Evolutionary conservation across 2,113 vertebrate species (phyloP), one percentile per base, ranked within the genome.

Genomic region (Formicarius rufipectus): DNA sequence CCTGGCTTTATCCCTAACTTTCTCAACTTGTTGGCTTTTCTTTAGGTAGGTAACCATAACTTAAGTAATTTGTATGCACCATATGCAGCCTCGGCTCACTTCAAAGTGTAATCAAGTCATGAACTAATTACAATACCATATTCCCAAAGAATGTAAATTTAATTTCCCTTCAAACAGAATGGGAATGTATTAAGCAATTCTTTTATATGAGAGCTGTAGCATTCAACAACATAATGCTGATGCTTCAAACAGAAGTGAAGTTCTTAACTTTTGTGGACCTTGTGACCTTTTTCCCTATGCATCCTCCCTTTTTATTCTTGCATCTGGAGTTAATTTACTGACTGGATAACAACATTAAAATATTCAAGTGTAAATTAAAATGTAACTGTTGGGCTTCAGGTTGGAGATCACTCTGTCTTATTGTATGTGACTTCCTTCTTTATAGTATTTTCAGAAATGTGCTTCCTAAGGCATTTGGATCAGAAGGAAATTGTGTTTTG

Each of bases 141-240:
- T 97, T 98, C 92, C 96, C 84, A 97, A 97, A 94, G 97, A 97
- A 97, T 97, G 96, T 97, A 97, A 97, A 97, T 97, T 97, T 97
- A 93, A 97, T 96, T 98, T 97, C 95, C 90, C 78, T 97, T 98
- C 71, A 88, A 95, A 97, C 89, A 93, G 97, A 97, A 96, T 69
- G 89, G 85, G 55, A 92, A 85, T 95, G 68, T 96, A 94, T 97
- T 96, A 96, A 96, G 76, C 75, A 84, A 72, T 96, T 96, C 90
- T 76, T 97, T 96, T 89, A 71, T 96, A 89, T 84, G 87, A 91
- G 89, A 92, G 71, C 94, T 81, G 74, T 69, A 87, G 89, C 31
- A 58, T 94, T 97, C 89, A 95, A 63, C 81, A 96, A 79, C 76
- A 93, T 93, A 86, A 94, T 95, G 85, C 95, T 92, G 86, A 84